Evolutionary conservation across 2,113 vertebrate species (phyloP).

Genomic region (Paracanthobrama guichenoti): DNA sequence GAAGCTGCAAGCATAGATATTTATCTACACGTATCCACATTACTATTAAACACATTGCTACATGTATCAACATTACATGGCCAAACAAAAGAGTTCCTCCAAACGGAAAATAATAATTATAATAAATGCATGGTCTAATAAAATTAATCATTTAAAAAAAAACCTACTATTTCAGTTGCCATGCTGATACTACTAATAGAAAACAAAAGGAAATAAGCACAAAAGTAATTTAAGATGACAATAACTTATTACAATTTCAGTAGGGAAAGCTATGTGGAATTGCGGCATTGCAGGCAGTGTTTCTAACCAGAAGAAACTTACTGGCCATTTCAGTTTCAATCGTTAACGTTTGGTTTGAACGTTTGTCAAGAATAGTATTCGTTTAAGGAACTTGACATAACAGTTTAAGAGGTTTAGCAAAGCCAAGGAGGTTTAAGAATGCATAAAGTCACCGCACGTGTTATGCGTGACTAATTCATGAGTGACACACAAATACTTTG

Average conservation of each 20-base stretch:
- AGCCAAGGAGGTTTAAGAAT: background rate
- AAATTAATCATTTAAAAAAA: slow-evolving; percentile 11
- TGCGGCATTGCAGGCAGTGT: slow-evolving; percentile 22
- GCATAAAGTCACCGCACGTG: background rate
- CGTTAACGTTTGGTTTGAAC: background rate
- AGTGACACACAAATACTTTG: background rate
- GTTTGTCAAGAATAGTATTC: background rate
- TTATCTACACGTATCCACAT: slow-evolving; percentile 24
- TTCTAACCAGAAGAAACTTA: slow-evolving; percentile 17
- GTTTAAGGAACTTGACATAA: background rate
- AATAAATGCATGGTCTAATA: slow-evolving; percentile 56
- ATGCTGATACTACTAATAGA: slow-evolving; percentile 9
- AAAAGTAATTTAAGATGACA: slow-evolving; percentile 23
- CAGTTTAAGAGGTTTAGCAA: background rate
- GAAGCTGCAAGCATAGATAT: slow-evolving; percentile 74
- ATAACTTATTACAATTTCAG: slow-evolving; percentile 44
- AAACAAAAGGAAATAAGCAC: slow-evolving; percentile 18
- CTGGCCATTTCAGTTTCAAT: background rate
- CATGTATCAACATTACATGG: slow-evolving; percentile 58
- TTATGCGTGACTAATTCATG: background rate
- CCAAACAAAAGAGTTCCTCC: slow-evolving; percentile 48
- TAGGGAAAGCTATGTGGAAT: slow-evolving; percentile 29
- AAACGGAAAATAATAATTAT: slow-evolving; percentile 60
- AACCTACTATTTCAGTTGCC: background rate
- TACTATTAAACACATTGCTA: slow-evolving; percentile 68